Base-by-base conservation (phyloP, 2,113 vertebrate species). In the Corythaeola cristata region DNA sequence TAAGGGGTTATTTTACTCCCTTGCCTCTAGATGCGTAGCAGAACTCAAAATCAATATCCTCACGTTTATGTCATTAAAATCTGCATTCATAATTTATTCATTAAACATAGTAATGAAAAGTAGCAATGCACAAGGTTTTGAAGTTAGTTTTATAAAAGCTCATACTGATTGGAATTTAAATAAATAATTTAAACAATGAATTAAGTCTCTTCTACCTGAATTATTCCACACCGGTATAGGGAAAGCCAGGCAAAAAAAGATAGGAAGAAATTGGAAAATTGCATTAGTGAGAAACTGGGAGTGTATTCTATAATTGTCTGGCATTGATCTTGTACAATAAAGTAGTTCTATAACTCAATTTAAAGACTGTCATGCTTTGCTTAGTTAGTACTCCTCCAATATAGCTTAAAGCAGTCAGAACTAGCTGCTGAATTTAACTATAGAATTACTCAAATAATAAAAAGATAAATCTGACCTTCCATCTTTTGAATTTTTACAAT, bases 11-110 rank as follows among this genome's bases (percentile, higher is more conserved):
- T 78, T 89, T 89, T 71, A 66, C 52, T 89, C 87, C 52, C 59
- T 89, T 71, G 21, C 37, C 55, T 93, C 22, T 62, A 50, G 88
- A 80, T 47, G 27, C 44, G 22, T 27, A 90, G 23, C 41, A 86
- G 84, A 92, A 92, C 67, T 92, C 59, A 78, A 87, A 93, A 81
- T 68, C 32, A 92, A 66, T 92, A 62, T 86, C 63, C 45, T 89
- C 45, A 78, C 77, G 72, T 9, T 89, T 62, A 87, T 75, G 56
- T 62, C 60, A 72, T 56, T 82, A 85, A 91, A 89, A 85, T 47
- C 56, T 64, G 30, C 30, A 35, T 81, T 87, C n/a, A 68, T 85
- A 71, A 78, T 81, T 90, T 77, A 77, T 86, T 94, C 50, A 93
- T 88, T 93, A 90, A 88, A 52, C 9, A 15, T 0, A 2, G 44